Percentiles rank a stretch among this genome's conserved stretches.
phyloP scores from a whole-genome alignment of 2,888 invertebrate genomes.

The Frankliniella fusca region DNA sequence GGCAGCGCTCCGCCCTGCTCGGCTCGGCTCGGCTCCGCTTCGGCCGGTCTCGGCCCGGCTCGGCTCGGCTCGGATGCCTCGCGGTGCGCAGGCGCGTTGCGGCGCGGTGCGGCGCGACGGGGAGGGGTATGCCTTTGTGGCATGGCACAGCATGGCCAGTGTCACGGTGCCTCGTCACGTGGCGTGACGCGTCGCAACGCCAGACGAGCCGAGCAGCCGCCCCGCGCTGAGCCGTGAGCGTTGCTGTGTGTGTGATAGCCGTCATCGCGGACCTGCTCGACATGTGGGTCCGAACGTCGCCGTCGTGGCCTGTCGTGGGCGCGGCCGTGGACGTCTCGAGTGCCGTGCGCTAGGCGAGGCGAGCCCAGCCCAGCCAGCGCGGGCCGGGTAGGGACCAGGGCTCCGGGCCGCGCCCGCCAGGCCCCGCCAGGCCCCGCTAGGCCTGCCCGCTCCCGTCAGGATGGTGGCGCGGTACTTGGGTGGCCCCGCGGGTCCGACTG shows the following conservation, averaged over 20 bases:
- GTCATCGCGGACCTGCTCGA: not conserved
- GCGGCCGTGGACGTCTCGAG: not conserved
- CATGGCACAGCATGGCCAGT: slow-evolving; percentile 8
- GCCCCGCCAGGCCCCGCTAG: not conserved
- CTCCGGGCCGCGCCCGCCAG: too few relatives aligned
- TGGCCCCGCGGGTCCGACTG: not conserved
- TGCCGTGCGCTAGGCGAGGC: too few relatives aligned
- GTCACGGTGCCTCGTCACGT: slow-evolving; percentile 15
- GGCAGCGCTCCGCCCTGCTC: not conserved
- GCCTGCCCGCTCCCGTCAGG: not conserved
- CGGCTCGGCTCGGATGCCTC: not conserved
- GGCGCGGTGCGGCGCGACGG: not conserved
- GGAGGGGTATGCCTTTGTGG: not conserved
- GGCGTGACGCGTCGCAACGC: slow-evolving; percentile 23
- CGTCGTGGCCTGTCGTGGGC: not conserved
- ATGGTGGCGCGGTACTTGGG: slow-evolving; percentile 21
- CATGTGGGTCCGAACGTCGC: not conserved
- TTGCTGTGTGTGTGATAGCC: not conserved
- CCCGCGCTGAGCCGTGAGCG: not conserved
- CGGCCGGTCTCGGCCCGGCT: not conserved
- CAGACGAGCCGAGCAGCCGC: not conserved
- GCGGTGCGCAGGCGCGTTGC: not conserved
- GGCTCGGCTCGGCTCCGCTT: not conserved
- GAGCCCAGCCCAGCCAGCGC: too few relatives aligned
- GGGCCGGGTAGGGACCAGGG: too few relatives aligned